These are phyloP conservation scores for Clanis bilineata DNA, from an alignment of 2,888 invertebrate genomes.

Conservation along the genomic window DNA sequence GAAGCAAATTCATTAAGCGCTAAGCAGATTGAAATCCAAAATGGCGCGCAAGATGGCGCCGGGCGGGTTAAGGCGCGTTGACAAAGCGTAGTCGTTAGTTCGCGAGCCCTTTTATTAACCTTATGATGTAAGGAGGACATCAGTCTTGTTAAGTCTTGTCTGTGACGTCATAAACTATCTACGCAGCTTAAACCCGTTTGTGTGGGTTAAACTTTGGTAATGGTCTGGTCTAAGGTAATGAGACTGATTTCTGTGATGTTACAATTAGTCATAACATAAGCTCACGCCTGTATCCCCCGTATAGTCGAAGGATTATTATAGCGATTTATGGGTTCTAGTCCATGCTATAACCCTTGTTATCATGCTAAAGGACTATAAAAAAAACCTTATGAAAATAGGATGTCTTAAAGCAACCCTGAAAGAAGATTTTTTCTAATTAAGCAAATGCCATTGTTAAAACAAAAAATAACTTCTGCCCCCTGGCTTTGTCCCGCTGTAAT, in stretches of 20 bases:
- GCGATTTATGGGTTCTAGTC: no score
- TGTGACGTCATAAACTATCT: conserved; percentile 45
- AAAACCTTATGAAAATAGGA: no score
- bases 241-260: background rate
- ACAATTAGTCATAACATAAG: no score
- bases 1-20: conserved; percentile 80
- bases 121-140: conserved; percentile 81
- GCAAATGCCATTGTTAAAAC: no score
- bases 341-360: no score
- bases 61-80: conserved; percentile 76
- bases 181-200: conserved; percentile 2
- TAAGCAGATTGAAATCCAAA: conserved; percentile 81
- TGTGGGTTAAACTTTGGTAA: background rate
- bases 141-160: conserved; percentile 60
- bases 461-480: no score
- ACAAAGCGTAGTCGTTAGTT: conserved; percentile 82
- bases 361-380: no score
- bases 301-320: no score
- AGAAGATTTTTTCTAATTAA: no score
- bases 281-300: no score
- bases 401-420: no score
- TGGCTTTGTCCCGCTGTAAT: no score
- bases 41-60: conserved; percentile 77
- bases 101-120: conserved; percentile 82
- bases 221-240: background rate